Evolutionary conservation across 92 coral and sea anemone genomes (phyloP).

Genomic region (Porites rus): DNA sequence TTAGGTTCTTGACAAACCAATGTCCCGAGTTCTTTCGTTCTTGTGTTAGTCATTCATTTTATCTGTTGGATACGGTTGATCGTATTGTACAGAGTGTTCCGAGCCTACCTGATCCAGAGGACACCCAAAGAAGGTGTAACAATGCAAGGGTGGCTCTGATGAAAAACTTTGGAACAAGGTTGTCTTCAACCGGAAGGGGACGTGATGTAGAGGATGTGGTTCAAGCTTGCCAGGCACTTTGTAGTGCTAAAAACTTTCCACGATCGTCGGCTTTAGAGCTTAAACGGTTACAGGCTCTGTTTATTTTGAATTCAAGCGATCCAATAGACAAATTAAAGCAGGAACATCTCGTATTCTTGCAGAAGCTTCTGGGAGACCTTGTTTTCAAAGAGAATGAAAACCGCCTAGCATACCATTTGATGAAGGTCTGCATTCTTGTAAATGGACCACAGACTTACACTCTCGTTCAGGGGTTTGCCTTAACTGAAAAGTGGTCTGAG

Average conservation of each 20-base stretch:
- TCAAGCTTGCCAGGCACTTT: constrained; percentile 66
- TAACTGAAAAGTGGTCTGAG: constrained; percentile 70
- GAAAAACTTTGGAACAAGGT: constrained; percentile 51
- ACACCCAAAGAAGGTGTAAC: constrained; percentile 64
- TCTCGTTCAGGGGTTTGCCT: constrained; percentile 72
- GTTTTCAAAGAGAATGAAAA: constrained; percentile 63
- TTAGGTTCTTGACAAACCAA: constrained; percentile 58
- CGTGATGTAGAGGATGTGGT: constrained; percentile 66
- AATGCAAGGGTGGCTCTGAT: constrained; percentile 63
- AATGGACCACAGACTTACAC: constrained; percentile 70
- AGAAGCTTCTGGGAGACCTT: constrained; percentile 72
- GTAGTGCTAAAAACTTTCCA: constrained; percentile 70
- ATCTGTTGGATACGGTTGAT: constrained; percentile 79
- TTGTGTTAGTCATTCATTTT: constrained; percentile 80
- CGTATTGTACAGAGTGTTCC: constrained; percentile 66
- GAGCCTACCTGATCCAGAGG: constrained; percentile 74
- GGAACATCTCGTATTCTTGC: constrained; percentile 55
- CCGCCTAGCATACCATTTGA: constrained; percentile 67
- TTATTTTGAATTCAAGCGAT: constrained; percentile 59
- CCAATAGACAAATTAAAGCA: constrained; percentile 52
- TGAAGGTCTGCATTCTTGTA: constrained; percentile 74
- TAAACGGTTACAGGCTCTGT: constrained; percentile 81
- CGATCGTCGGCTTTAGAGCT: constrained; percentile 63
- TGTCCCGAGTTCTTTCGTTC: constrained; percentile 84
- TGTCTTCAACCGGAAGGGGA: constrained; percentile 8